phyloP scores from a whole-genome alignment of 2,888 invertebrate species.

The Heliconius ismenius region DNA sequence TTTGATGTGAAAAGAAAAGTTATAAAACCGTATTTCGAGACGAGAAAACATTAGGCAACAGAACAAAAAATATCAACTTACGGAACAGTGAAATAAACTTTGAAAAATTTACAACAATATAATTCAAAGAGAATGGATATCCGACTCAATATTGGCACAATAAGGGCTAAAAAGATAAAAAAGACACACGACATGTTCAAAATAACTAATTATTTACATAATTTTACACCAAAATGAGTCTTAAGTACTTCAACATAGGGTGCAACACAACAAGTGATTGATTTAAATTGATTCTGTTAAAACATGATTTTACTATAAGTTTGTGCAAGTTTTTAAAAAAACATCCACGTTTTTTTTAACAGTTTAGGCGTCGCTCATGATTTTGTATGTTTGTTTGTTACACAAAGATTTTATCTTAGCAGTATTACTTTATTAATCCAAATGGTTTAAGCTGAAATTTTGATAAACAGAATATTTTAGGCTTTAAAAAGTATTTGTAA shows the following conservation, averaged over 20 bases:
- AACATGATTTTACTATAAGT: slow-evolving; percentile 35
- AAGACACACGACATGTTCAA: slow-evolving; percentile 32
- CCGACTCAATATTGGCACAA: slow-evolving; percentile 52
- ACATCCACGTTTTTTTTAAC: slow-evolving; percentile 4
- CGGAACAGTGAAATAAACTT: slow-evolving; percentile 56
- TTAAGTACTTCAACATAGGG: slow-evolving; percentile 49
- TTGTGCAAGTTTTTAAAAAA: slow-evolving; percentile 42
- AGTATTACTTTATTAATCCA: slow-evolving; percentile 47
- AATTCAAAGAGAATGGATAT: slow-evolving; percentile 33
- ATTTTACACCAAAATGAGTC: slow-evolving; percentile 37
- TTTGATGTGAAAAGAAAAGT: slow-evolving; percentile 23
- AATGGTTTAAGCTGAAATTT: slow-evolving; percentile 12
- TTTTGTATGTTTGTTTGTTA: slow-evolving; percentile 34
- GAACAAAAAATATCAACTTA: slow-evolving; percentile 24
- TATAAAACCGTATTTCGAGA: slow-evolving; percentile 28
- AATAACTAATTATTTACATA: slow-evolving; percentile 12
- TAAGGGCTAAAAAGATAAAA: slow-evolving; percentile 38
- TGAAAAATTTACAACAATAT: slow-evolving; percentile 55
- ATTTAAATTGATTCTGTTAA: slow-evolving; percentile 23
- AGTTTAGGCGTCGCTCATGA: slow-evolving; percentile 27
- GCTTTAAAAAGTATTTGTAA: background rate
- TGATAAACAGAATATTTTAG: background rate
- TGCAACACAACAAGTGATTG: slow-evolving; percentile 51
- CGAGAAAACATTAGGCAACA: slow-evolving; percentile 21
- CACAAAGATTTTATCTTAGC: slow-evolving; percentile 45